Evolutionary conservation across 2,113 vertebrate genomes (phyloP).

Genomic region (Arizona elegans): DNA sequence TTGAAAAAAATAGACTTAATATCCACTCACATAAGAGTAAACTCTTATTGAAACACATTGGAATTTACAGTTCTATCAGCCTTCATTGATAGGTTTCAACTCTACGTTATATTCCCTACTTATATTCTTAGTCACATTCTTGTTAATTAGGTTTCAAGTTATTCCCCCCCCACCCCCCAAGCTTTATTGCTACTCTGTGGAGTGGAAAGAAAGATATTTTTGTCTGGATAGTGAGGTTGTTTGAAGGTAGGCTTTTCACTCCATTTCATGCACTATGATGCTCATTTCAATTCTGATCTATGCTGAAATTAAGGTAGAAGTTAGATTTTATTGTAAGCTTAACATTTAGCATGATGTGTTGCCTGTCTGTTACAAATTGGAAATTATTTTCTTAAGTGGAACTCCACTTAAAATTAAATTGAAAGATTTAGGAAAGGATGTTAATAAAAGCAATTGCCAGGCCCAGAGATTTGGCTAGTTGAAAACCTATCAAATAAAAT

Average conservation of each 20-base stretch:
- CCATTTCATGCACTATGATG: neutral
- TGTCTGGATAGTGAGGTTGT: neutral
- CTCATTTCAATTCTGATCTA: neutral
- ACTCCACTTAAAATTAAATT: neutral
- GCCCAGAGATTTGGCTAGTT: neutral
- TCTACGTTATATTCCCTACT: neutral
- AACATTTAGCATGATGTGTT: neutral
- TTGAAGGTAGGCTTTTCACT: neutral
- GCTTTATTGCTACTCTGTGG: neutral
- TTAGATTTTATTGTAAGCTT: neutral
- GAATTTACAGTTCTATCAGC: neutral
- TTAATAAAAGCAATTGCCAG: neutral
- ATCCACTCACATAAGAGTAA: neutral
- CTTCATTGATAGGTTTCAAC: neutral
- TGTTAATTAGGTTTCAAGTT: neutral
- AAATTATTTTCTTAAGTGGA: neutral
- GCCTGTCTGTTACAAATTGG: neutral
- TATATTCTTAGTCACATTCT: neutral
- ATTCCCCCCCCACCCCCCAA: neutral
- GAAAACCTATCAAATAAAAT: neutral
- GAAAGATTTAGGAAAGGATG: neutral
- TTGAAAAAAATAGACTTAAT: constrained; percentile 3
- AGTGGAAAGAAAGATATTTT: neutral
- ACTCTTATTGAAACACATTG: neutral
- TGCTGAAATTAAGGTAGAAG: neutral